Conservation (phyloP, 2,113 vertebrate genomes). For the Malurus alboscapulatus region DNA sequence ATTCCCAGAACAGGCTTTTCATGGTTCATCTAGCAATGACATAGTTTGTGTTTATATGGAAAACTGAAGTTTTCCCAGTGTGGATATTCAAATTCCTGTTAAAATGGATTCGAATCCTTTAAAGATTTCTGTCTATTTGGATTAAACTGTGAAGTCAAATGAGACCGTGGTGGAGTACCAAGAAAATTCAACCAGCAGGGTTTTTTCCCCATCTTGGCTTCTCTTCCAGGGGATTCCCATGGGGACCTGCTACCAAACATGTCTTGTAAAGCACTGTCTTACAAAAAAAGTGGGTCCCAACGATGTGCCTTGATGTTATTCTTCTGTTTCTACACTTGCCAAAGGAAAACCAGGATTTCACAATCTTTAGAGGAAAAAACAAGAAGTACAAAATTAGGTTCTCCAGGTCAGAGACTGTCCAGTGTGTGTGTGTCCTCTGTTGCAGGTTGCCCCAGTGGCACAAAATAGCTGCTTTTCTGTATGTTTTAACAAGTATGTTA, state of each 20-base stretch:
- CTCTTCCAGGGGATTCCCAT: background rate
- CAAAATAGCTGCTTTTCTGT: background rate
- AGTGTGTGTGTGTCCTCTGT: background rate
- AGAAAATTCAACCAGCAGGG: background rate
- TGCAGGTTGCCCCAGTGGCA: background rate
- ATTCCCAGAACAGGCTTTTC: background rate
- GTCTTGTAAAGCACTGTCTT: background rate
- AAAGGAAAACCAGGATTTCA: background rate
- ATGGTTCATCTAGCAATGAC: background rate
- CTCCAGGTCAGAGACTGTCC: background rate
- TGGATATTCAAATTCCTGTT: background rate
- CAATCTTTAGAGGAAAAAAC: background rate
- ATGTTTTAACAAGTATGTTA: background rate
- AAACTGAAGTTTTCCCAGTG: background rate
- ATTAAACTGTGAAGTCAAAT: background rate
- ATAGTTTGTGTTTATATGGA: background rate
- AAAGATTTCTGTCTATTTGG: background rate
- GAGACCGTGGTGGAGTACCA: background rate
- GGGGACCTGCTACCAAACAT: background rate
- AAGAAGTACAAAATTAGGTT: background rate
- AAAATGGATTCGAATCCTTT: background rate
- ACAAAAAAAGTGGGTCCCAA: background rate
- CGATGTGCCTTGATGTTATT: background rate
- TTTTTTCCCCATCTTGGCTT: background rate
- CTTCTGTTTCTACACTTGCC: background rate